These are phyloP conservation scores for Sturnira hondurensis DNA, from an alignment of 2,113 vertebrate genomes.

Conservation along the genomic window DNA sequence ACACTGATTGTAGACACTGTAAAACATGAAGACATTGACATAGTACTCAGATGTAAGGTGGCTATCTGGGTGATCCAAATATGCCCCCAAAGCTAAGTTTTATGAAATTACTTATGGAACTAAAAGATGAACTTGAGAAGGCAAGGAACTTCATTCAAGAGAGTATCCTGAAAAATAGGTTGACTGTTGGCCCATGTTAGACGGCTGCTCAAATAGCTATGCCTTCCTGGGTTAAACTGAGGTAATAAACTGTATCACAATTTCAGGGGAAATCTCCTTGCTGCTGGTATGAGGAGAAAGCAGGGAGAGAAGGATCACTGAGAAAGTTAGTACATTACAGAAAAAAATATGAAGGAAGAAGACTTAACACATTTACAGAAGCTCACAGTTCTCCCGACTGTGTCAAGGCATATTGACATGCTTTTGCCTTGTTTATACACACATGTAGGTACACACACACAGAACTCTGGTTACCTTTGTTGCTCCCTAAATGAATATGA, in stretches of 20 bases:
- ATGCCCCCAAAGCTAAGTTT: not conserved
- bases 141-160: not conserved
- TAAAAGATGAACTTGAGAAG: not conserved
- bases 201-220: not conserved
- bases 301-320: not conserved
- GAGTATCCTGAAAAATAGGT: not conserved
- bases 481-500: not conserved
- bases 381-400: not conserved
- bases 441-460: not conserved
- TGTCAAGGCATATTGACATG: not conserved
- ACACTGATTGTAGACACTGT: not conserved
- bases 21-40: not conserved
- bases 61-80: not conserved
- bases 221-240: not conserved
- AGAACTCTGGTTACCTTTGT: not conserved
- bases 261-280: not conserved
- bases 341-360: not conserved
- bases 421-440: not conserved
- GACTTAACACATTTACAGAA: not conserved
- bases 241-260: not conserved
- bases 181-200: not conserved
- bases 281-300: not conserved
- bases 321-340: not conserved
- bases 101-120: not conserved
- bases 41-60: not conserved